Evolutionary conservation across 1,140 invertebrate species (phyloP).

Genomic region (Hyles euphorbiae): DNA sequence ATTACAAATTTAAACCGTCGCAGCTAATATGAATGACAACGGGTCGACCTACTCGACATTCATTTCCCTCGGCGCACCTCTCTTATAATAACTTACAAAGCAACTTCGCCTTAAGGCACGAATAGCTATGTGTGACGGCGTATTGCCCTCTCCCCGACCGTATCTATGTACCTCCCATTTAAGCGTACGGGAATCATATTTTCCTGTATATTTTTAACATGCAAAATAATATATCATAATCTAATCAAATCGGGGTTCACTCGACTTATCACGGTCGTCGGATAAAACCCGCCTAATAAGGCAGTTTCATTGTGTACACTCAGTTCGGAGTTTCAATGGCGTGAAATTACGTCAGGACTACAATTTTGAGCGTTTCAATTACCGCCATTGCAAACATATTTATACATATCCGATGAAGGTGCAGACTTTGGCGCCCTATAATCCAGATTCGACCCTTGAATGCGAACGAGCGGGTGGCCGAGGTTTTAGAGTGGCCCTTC

Average conservation of each 20-base stretch:
- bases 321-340: constrained; percentile 34
- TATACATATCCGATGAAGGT: constrained; percentile 73
- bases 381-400: constrained; percentile 56
- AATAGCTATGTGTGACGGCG: background rate
- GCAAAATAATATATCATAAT: too few species aligned
- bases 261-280: too few species aligned
- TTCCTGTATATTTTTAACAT: too few species aligned
- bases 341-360: constrained; percentile 49
- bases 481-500: constrained; percentile 72
- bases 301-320: too few species aligned
- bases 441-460: constrained; percentile 72
- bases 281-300: too few species aligned
- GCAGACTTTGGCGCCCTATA: constrained; percentile 69
- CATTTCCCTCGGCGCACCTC: constrained; percentile 72
- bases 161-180: too few species aligned
- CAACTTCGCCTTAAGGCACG: constrained; percentile 60
- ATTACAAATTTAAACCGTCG: constrained; percentile 72
- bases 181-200: too few species aligned
- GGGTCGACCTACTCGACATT: constrained; percentile 71
- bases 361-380: constrained; percentile 60
- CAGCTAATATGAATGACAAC: constrained; percentile 75
- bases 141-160: too few species aligned
- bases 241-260: too few species aligned
- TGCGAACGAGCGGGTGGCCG: constrained; percentile 69
- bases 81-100: constrained; percentile 74